These are phyloP conservation scores for Epinephelus malabaricus DNA, from an alignment of 2,797 vertebrate species.

Conservation along the genomic window DNA sequence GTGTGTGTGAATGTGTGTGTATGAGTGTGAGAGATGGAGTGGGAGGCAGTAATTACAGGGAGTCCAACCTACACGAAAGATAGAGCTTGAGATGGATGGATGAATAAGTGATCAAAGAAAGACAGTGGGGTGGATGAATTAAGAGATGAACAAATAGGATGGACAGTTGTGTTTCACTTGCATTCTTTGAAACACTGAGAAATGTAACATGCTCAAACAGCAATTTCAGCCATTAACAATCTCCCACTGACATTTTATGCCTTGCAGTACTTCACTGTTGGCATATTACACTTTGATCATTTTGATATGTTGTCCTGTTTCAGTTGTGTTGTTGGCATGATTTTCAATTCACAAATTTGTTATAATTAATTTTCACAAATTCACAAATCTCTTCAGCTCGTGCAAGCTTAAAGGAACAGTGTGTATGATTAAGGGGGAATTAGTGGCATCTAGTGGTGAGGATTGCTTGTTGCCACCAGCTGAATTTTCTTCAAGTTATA, in stretches of 20 bases:
- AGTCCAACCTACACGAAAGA: slow-evolving; percentile 52
- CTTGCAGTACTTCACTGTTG: neutral
- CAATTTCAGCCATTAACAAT: neutral
- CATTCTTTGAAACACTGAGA: neutral
- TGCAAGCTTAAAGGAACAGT: no score
- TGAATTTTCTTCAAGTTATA: no score
- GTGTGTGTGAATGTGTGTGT: slow-evolving; percentile 21
- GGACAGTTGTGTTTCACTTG: neutral
- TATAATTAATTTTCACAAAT: neutral
- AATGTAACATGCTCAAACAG: neutral
- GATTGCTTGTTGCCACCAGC: no score
- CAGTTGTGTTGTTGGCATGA: neutral
- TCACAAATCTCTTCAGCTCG: neutral
- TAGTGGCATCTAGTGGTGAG: no score
- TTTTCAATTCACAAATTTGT: neutral
- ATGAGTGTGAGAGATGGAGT: slow-evolving; percentile 27
- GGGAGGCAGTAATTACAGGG: slow-evolving; percentile 57
- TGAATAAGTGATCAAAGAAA: slow-evolving; percentile 52
- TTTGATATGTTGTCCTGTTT: neutral
- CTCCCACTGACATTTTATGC: neutral
- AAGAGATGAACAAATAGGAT: slow-evolving; percentile 3
- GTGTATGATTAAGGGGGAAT: no score
- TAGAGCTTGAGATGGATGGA: slow-evolving; percentile 53
- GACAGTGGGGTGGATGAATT: slow-evolving; percentile 1
- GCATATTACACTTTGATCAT: neutral